phyloP scores from a whole-genome alignment of 2,888 invertebrate species.

The Psylliodes chrysocephalus region DNA sequence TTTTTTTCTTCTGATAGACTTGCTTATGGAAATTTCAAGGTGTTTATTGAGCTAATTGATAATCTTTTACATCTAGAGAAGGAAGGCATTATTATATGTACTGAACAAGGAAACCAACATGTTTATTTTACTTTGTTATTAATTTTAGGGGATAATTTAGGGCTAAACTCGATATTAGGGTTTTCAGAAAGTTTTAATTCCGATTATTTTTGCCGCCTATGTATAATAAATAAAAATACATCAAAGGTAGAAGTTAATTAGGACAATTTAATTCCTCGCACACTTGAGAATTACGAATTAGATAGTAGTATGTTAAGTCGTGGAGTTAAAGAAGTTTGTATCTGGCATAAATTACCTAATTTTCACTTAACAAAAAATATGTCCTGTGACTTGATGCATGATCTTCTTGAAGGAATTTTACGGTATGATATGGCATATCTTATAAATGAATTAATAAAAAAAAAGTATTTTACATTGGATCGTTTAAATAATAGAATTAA shows the following conservation, averaged over 20 bases:
- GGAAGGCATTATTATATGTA: too few species aligned
- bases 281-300: constrained; percentile 1
- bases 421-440: constrained; percentile 31
- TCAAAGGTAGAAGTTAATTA: neutral
- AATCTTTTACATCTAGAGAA: too few species aligned
- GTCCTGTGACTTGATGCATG: constrained; percentile 34
- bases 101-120: neutral
- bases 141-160: constrained; percentile 19
- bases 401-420: constrained; percentile 25
- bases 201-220: constrained; percentile 13
- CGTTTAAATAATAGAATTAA: constrained; percentile 28
- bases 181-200: constrained; percentile 14
- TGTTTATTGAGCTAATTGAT: too few species aligned
- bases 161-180: constrained; percentile 6
- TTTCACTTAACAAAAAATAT: constrained; percentile 28
- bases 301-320: neutral
- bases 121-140: neutral
- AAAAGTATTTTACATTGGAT: constrained; percentile 21
- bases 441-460: constrained; percentile 21
- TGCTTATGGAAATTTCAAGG: too few species aligned
- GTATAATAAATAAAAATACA: constrained; percentile 1
- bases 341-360: constrained; percentile 17
- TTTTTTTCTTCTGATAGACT: too few species aligned
- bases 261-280: neutral
- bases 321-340: constrained; percentile 28